Base-by-base conservation (phyloP, 2,113 vertebrate genomes). In the Cyprinus carpio region DNA sequence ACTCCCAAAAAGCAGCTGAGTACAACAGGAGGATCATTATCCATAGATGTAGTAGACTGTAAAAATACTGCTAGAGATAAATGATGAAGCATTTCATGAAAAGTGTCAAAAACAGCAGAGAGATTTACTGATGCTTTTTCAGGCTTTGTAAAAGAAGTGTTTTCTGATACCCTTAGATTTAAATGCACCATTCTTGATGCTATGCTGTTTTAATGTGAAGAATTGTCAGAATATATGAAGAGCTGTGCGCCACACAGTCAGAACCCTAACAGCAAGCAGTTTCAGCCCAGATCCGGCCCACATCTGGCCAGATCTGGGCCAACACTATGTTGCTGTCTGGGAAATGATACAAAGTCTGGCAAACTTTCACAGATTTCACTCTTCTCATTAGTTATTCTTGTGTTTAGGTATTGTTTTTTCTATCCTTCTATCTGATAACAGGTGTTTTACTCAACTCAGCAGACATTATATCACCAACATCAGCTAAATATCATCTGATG, bases 381-480 rank as follows among this genome's bases (percentile, higher is more conserved):
- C n/a, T n/a, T n/a, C n/a, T n/a, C n/a, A n/a, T n/a, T n/a, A n/a
- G n/a, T n/a, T n/a, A n/a, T n/a, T n/a, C n/a, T n/a, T n/a, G n/a
- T n/a, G n/a, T n/a, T n/a, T n/a, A n/a, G n/a, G n/a, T n/a, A n/a
- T n/a, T n/a, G n/a, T n/a, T n/a, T n/a, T n/a, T n/a, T n/a, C n/a
- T n/a, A n/a, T n/a, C n/a, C n/a, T n/a, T n/a, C n/a, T n/a, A n/a
- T n/a, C 34, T 72, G 34, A 43, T 72, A 34, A n/a, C 69, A 72
- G 34, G 69, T 72, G 69, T 43, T 40, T 43, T 72, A 40, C 69
- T 72, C 9, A 72, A 77, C 75, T n/a, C 77, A 20, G 81, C 75
- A 87, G 86, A 81, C 54, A 74, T 85, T 72, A 27, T 81, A 37
- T 85, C 75, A 83, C 34, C 65, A 34, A 9, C 69, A 40, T 40